A percentile compares a stretch with the other conserved stretches of the same genome.
Conservation (phyloP, 2,888 invertebrate genomes). For the Imbricaverruca yamaguchii region DNA sequence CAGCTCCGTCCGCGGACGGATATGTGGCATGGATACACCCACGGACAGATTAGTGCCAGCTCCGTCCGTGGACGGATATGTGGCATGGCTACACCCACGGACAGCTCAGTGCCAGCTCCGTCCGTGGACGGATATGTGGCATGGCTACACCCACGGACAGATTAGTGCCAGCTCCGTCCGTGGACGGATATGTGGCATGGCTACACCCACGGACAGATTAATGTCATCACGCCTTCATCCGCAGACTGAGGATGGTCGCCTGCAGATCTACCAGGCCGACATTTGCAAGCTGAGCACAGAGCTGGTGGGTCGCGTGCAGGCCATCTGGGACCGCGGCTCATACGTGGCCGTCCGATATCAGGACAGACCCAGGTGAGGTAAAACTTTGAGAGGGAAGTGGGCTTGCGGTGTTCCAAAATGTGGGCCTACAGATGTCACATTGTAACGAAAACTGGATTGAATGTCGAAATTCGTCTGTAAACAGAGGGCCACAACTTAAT, state of each 20-base stretch:
- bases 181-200: too few species aligned
- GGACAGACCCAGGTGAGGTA: slow-evolving; percentile 31
- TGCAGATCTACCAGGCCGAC: slow-evolving; percentile 36
- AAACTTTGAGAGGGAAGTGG: neutral
- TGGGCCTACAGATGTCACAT: neutral
- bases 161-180: too few species aligned
- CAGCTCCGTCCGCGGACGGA: too few species aligned
- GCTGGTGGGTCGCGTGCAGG: slow-evolving; percentile 36
- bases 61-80: too few species aligned
- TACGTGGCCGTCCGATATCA: slow-evolving; percentile 35
- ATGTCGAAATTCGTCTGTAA: neutral
- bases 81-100: too few species aligned
- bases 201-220: too few species aligned
- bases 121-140: too few species aligned
- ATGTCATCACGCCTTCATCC: too few species aligned
- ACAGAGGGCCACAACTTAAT: neutral
- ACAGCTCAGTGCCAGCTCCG: too few species aligned
- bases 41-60: too few species aligned
- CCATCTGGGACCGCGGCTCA: slow-evolving; percentile 37
- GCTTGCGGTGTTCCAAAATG: neutral
- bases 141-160: too few species aligned
- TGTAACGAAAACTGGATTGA: neutral
- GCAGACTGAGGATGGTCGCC: slow-evolving; percentile 32
- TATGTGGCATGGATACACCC: too few species aligned
- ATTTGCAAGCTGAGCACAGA: slow-evolving; percentile 35